These are phyloP conservation scores for Machimus atricapillus DNA, from an alignment of 2,888 invertebrate genomes.

Conservation along the genomic window DNA sequence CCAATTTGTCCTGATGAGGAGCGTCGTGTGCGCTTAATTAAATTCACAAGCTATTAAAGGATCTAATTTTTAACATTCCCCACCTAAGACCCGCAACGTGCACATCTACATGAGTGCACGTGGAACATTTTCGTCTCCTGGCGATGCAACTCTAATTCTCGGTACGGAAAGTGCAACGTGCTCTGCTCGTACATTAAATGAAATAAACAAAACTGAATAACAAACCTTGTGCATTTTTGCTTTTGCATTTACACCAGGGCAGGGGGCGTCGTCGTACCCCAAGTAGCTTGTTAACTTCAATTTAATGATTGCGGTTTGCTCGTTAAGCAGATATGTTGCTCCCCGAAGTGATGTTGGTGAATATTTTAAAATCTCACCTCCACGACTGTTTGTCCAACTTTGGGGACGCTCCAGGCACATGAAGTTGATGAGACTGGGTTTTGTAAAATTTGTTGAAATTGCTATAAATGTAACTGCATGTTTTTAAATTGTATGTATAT, in stretches of 20 bases:
- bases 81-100: not conserved
- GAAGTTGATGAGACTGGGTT: not conserved
- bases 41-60: not conserved
- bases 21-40: not conserved
- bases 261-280: not conserved
- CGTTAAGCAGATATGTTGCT: not conserved
- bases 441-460: not conserved
- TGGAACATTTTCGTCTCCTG: not conserved
- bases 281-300: not conserved
- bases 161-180: not conserved
- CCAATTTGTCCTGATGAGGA: not conserved
- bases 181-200: not conserved
- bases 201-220: not conserved
- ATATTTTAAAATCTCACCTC: not conserved
- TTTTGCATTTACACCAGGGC: not conserved
- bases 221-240: not conserved
- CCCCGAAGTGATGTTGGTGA: not conserved
- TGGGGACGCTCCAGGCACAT: not conserved
- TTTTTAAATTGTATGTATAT: not conserved
- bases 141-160: not conserved
- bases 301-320: not conserved
- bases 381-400: not conserved
- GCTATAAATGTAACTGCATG: not conserved
- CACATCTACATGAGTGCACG: not conserved
- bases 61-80: not conserved